Evolutionary conservation across 1,140 invertebrate species (phyloP).

Genomic region (Drosophila pallidifrons): DNA sequence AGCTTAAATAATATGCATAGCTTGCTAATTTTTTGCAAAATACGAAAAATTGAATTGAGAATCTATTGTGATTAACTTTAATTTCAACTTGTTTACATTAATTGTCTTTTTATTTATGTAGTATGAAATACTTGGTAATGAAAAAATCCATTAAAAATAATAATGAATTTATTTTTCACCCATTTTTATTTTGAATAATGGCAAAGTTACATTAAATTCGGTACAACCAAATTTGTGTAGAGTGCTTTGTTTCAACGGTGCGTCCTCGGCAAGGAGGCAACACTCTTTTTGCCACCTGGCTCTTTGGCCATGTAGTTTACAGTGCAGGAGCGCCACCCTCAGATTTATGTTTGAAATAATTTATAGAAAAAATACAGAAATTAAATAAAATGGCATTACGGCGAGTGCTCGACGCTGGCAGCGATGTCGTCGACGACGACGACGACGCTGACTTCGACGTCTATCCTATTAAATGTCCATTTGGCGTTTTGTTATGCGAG

Average conservation of each 20-base stretch:
- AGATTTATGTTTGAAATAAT: conserved; percentile 82
- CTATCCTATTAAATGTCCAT: conserved; percentile 83
- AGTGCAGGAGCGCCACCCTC: conserved; percentile 43
- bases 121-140: too few relatives aligned
- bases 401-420: conserved; percentile 38
- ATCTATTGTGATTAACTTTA: too few relatives aligned
- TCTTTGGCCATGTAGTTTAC: conserved; percentile 27
- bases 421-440: conserved; percentile 11
- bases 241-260: background rate
- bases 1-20: too few relatives aligned
- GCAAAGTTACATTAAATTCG: background rate
- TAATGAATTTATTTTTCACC: background rate
- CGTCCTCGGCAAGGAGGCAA: conserved; percentile 20
- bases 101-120: too few relatives aligned
- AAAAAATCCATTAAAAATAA: too few relatives aligned
- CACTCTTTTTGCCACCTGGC: conserved; percentile 34
- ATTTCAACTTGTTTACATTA: too few relatives aligned
- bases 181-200: background rate
- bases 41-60: too few relatives aligned
- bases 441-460: conserved; percentile 55
- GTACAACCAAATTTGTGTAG: conserved; percentile 21
- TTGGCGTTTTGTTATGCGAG: conserved; percentile 77
- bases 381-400: conserved; percentile 79
- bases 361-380: conserved; percentile 79
- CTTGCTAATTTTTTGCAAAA: too few relatives aligned